These are phyloP conservation scores for Mustela lutreola DNA, from an alignment of 2,113 vertebrate species.

Conservation along the genomic window DNA sequence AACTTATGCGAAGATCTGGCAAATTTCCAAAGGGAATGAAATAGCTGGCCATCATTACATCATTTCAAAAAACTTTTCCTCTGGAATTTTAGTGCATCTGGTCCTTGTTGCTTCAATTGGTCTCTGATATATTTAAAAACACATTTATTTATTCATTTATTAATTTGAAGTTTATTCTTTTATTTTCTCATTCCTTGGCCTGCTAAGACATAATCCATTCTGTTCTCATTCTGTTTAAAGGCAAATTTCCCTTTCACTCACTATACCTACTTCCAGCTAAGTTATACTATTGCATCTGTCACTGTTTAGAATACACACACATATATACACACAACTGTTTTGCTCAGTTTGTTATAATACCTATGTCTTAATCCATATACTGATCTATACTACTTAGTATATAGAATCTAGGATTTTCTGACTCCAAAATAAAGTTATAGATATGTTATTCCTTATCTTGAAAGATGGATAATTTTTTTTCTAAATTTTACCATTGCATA, in stretches of 20 bases:
- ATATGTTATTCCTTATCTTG: background rate
- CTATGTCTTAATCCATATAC: background rate
- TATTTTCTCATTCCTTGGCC: background rate
- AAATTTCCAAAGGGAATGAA: background rate
- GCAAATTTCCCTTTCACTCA: background rate
- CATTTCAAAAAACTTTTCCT: background rate
- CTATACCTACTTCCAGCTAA: background rate
- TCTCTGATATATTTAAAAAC: background rate
- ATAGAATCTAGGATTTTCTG: background rate
- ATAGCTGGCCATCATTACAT: background rate
- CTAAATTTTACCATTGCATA: background rate
- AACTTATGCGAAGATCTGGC: background rate
- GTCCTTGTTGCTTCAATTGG: background rate
- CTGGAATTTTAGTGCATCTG: background rate
- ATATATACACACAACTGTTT: background rate
- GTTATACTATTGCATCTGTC: background rate
- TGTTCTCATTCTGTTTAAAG: background rate
- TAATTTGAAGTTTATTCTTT: background rate
- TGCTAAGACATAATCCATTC: background rate
- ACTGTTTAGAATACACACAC: background rate
- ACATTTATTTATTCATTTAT: background rate
- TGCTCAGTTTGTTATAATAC: background rate
- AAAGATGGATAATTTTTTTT: background rate
- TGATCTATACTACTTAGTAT: background rate
- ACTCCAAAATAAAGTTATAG: background rate